Evolutionary conservation across 2,113 vertebrate genomes (phyloP).

Genomic region (Halichoeres trimaculatus): DNA sequence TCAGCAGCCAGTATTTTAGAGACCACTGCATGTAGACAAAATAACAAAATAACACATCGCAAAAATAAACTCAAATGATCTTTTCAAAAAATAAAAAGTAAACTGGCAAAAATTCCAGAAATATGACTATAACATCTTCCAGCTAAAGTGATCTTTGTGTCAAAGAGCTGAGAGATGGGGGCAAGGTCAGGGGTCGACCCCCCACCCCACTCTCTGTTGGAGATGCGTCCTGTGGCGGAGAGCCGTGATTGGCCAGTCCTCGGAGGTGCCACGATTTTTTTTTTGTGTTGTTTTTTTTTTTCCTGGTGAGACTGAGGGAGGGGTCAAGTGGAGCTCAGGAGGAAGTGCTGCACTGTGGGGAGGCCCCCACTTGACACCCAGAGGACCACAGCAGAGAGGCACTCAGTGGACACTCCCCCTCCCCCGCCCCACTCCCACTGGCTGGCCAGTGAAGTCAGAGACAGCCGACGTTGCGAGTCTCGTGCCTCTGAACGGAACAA

Average conservation of each 20-base stretch:
- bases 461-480: slow-evolving; percentile 73
- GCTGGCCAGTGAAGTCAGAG: slow-evolving; percentile 45
- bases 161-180: slow-evolving; percentile 69
- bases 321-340: slow-evolving; percentile 59
- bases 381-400: slow-evolving; percentile 79
- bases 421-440: slow-evolving; percentile 30
- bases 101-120: slow-evolving; percentile 80
- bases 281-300: slow-evolving; percentile 29
- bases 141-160: slow-evolving; percentile 85
- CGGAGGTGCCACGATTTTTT: slow-evolving; percentile 44
- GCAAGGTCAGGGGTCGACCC: slow-evolving; percentile 42
- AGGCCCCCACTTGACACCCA: slow-evolving; percentile 51
- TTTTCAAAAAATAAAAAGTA: slow-evolving; percentile 60
- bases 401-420: slow-evolving; percentile 72
- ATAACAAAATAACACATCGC: slow-evolving; percentile 59
- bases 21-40: slow-evolving; percentile 77
- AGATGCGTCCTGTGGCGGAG: slow-evolving; percentile 42
- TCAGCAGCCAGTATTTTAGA: slow-evolving; percentile 74
- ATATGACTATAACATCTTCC: slow-evolving; percentile 81
- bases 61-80: slow-evolving; percentile 50
- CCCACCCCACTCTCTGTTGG: slow-evolving; percentile 9
- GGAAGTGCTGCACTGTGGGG: slow-evolving; percentile 70
- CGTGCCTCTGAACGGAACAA: slow-evolving; percentile 75
- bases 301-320: slow-evolving; percentile 45
- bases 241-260: slow-evolving; percentile 66